Evolutionary conservation across 2,113 vertebrate species (phyloP).

Genomic region (Macquaria australasica): DNA sequence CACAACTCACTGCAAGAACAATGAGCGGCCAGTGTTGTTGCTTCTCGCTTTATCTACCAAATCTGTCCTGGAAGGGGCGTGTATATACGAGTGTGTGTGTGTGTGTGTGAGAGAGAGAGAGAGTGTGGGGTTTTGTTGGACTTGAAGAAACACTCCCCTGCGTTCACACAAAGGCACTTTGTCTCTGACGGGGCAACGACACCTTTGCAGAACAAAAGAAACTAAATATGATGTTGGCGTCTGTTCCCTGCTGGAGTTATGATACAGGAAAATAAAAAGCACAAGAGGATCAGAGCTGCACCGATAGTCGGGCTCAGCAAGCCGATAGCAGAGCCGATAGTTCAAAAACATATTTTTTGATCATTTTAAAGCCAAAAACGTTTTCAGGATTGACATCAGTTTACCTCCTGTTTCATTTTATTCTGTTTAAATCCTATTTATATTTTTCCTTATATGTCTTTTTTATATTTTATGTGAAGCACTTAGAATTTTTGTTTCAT

Average conservation of each 20-base stretch:
- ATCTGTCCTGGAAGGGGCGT: constrained; percentile 70
- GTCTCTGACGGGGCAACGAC: constrained; percentile 61
- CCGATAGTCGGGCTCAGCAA: background rate
- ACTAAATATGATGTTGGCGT: constrained; percentile 54
- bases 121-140: constrained; percentile 28
- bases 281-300: too few relatives aligned
- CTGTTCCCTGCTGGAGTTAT: constrained; percentile 38
- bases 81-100: constrained; percentile 9
- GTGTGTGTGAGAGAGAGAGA: background rate
- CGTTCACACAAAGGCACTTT: constrained; percentile 72
- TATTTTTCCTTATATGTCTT: too few relatives aligned
- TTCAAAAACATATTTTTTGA: too few relatives aligned
- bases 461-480: background rate
- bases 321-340: background rate
- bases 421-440: too few relatives aligned
- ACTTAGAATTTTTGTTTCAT: background rate
- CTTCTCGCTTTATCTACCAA: constrained; percentile 56
- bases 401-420: too few relatives aligned
- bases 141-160: constrained; percentile 65
- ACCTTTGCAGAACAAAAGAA: constrained; percentile 73
- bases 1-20: constrained; percentile 70
- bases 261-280: constrained; percentile 10
- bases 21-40: constrained; percentile 72
- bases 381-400: too few relatives aligned
- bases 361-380: too few relatives aligned